Evolutionary conservation across 2,888 invertebrate species (phyloP).

Genomic region (Nomada fabriciana): DNA sequence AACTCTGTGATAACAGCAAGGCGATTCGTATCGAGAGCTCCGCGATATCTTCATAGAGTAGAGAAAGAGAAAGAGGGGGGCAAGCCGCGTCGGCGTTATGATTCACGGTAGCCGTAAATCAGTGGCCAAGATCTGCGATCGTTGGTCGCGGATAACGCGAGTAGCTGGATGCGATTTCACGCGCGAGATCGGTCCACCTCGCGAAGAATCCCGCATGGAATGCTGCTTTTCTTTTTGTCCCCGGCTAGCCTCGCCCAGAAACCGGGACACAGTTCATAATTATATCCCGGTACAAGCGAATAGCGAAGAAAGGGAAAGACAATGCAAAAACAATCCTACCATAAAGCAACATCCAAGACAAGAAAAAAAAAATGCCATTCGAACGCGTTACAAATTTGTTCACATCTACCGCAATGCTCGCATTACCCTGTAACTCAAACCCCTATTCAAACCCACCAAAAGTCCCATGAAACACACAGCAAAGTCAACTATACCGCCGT

Average conservation of each 20-base stretch:
- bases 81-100: constrained; percentile 43
- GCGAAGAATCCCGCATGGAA: constrained; percentile 66
- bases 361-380: no score
- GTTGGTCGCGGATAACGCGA: constrained; percentile 60
- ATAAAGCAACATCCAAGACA: no score
- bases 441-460: no score
- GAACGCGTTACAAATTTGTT: no score
- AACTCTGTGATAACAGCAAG: neutral
- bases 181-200: constrained; percentile 69
- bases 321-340: no score
- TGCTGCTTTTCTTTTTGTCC: constrained; percentile 65
- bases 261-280: constrained; percentile 23
- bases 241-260: constrained; percentile 65
- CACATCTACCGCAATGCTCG: no score
- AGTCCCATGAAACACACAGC: no score
- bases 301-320: no score
- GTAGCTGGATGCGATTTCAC: constrained; percentile 68
- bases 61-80: neutral
- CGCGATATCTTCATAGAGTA: constrained; percentile 54
- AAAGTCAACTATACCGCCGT: no score
- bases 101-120: constrained; percentile 65
- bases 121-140: constrained; percentile 57
- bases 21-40: constrained; percentile 24
- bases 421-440: no score
- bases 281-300: no score